Evolutionary conservation across 2,113 vertebrate species (phyloP), one percentile per base, ranked within the genome.

Genomic region (Lathamus discolor): DNA sequence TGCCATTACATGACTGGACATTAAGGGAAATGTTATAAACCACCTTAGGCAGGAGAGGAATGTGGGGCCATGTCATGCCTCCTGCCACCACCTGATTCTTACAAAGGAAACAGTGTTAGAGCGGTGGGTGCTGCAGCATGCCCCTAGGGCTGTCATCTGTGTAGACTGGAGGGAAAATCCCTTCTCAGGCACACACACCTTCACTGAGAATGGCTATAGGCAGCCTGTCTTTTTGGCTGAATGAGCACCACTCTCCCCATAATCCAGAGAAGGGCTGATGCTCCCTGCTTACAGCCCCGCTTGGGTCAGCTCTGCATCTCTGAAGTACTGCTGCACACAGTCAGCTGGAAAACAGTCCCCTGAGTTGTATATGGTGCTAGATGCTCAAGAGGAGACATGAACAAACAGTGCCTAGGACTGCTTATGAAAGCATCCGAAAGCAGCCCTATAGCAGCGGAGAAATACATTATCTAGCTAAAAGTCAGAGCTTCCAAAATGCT

Each of bases 401-500:
- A 29, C 8, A 24, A 86, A 15, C 10, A 81, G 19, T 81, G 11
- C 4, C n/a, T 48, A 27, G 17, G 41, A 37, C 24, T 61, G 61
- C 37, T 54, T 29, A 24, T 68, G 35, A 68, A 91, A 84, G 17
- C 5, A 4, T 28, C 55, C 3, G 2, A 88, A 18, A 3, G 13
- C n/a, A 85, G 57, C 57, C 4, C 41, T 84, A 2, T 57, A 29
- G 76, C 74, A 82, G 69, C 22, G 82, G 54, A 70, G 76, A 79
- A 72, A 7, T n/a, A 27, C 43, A 81, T 69, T 88, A 88, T 46
- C n/a, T 72, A 89, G 54, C 51, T 54, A 51, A 87, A 33, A 82
- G 69, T 57, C 86, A 88, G 62, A 91, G 86, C 66, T 95, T 94
- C 83, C 92, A 93, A 93, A 88, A 92, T 62, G 44, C 80, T 82